These are phyloP conservation scores for Macrostomum cliftonense DNA, from an alignment of 2,888 invertebrate genomes.

Conservation along the genomic window DNA sequence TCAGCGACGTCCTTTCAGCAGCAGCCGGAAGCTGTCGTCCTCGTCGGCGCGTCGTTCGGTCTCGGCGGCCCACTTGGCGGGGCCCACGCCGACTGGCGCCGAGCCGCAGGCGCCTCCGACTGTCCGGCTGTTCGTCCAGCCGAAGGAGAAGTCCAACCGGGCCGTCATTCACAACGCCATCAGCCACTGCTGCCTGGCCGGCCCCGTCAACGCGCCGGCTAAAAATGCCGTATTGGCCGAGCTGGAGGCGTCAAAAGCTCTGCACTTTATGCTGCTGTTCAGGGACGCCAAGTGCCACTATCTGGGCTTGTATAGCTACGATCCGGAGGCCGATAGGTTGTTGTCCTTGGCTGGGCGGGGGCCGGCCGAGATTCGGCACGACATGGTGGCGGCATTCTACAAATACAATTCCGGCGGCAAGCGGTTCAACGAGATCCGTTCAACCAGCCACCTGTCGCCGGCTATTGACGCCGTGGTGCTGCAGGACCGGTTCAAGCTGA, in stretches of 20 bases:
- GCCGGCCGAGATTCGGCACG: constrained; percentile 73
- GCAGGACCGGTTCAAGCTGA: constrained; percentile 89
- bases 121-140: constrained; percentile 66
- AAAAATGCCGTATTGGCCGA: constrained; percentile 51
- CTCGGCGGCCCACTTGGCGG: too few species aligned
- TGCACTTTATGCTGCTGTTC: constrained; percentile 92
- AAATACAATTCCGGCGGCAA: constrained; percentile 99
- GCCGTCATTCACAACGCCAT: constrained; percentile 90
- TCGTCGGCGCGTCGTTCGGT: too few species aligned
- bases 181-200: constrained; percentile 93
- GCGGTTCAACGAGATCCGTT: constrained; percentile 87
- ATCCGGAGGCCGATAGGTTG: constrained; percentile 74
- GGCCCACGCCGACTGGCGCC: too few species aligned
- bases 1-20: too few species aligned
- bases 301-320: constrained; percentile 82
- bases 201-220: constrained; percentile 78
- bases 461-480: constrained; percentile 99
- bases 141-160: constrained; percentile 86
- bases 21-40: too few species aligned
- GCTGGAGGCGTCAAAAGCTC: constrained; percentile 54
- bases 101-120: too few species aligned
- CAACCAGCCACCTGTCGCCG: constrained; percentile 82
- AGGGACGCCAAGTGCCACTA: constrained; percentile 94
- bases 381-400: constrained; percentile 97
- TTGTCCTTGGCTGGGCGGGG: constrained; percentile 83